Base-by-base conservation (phyloP, 1,140 invertebrate species). In the Linepithema humile region DNA sequence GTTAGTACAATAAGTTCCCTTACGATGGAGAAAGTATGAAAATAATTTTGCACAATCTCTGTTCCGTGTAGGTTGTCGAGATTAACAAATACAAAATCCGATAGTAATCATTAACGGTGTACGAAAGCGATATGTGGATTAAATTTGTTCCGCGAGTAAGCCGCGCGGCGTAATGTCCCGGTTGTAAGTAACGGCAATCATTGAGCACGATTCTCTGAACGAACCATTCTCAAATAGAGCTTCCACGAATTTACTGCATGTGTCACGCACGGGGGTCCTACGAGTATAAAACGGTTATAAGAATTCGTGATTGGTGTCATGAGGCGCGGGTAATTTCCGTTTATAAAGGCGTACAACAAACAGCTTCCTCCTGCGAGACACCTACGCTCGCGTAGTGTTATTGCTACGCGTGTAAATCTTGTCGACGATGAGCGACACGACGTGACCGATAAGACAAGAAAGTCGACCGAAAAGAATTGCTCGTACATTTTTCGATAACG, bases 341-440 rank as follows among this genome's bases (percentile, higher is more conserved):
- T 78, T 77, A 85, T 89, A 88, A 88, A 89, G 86, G 85, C 87
- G 48, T 29, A 89, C 84, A 78, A 89, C 83, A 86, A 88, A 88
- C 67, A 83, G 59, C 84, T 89, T 89, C 87, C 87, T 89, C 74
- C 64, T 64, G 83, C 38, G 69, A 84, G 86, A 59, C 87, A 88
- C 87, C 87, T 82, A 88, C 87, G 83, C 85, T 23, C 55, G 74
- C 38, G 43, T 20, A 32, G n/a, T 43, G 12, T 50, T 69, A 75
- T 74, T 73, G 72, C 62, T 45, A 59, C 35, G 48, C 48, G 64
- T 77, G 40, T 80, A 70, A 80, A 80, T 80, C 45, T 69, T 48
- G 7, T 45, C n/a, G 43, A 35, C 20, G 32, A 65, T 12, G n/a
- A 65, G 9, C 38, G 20, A 45, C 10, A 32, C 23, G 20, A 57